phyloP scores from a whole-genome alignment of 2,113 vertebrate genomes.

The Regulus satrapa region DNA sequence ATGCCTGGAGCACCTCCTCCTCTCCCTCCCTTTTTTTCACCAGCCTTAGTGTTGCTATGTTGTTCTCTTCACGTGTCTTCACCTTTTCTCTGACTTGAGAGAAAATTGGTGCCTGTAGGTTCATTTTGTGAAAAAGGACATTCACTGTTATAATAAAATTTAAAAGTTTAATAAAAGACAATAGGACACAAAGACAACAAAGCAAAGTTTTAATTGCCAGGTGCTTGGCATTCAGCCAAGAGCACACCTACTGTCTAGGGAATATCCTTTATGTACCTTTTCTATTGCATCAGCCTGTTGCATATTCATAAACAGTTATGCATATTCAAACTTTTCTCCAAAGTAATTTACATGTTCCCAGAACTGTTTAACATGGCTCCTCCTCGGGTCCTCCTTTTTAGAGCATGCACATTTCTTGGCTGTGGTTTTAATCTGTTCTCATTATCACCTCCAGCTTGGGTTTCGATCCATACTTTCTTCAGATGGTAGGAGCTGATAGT shows the following conservation, averaged over 20 bases:
- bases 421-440: not conserved
- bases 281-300: no score
- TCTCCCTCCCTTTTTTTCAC: not conserved
- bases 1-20: not conserved
- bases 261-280: no score
- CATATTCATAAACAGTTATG: not conserved
- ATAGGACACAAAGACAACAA: no score
- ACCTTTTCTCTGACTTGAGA: not conserved
- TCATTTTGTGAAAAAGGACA: no score
- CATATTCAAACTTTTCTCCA: not conserved
- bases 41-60: not conserved
- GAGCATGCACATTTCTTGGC: not conserved
- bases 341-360: not conserved
- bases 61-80: not conserved
- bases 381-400: not conserved
- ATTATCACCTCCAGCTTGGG: not conserved
- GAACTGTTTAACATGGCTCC: not conserved
- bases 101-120: not conserved
- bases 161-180: no score
- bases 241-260: no score
- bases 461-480: not conserved
- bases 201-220: no score
- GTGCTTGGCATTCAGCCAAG: no score
- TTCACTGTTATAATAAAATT: no score
- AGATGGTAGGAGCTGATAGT: not conserved